Evolutionary conservation across 2,113 vertebrate genomes (phyloP).

Genomic region (Gasterosteus nipponicus): DNA sequence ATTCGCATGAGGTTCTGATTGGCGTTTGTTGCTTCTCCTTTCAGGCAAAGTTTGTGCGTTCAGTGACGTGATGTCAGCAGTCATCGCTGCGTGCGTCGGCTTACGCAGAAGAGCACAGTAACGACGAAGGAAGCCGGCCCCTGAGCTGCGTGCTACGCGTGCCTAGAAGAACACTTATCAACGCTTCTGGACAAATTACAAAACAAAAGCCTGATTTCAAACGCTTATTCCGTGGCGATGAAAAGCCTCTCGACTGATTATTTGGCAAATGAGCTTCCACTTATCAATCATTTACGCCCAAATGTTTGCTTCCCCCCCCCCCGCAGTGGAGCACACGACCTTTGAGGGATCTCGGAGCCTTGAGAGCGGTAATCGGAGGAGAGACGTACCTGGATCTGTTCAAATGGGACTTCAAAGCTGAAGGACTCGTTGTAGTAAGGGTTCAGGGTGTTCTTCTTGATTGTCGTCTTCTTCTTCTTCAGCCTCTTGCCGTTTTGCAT

Average conservation of each 20-base stretch:
- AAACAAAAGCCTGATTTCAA: slow-evolving; percentile 50
- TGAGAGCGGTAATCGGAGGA: not conserved
- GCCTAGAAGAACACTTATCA: slow-evolving; percentile 37
- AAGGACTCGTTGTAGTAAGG: slow-evolving; percentile 99
- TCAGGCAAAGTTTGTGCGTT: slow-evolving; percentile 31
- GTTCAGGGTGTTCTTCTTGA: slow-evolving; percentile 99
- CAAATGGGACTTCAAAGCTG: slow-evolving; percentile 99
- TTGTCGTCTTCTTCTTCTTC: slow-evolving; percentile 99
- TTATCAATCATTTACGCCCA: slow-evolving; percentile 24
- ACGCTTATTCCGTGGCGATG: slow-evolving; percentile 45
- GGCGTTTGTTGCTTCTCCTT: slow-evolving; percentile 36
- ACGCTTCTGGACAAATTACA: slow-evolving; percentile 41
- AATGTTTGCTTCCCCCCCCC: slow-evolving; percentile 7
- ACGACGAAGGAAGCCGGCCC: slow-evolving; percentile 11
- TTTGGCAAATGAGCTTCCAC: slow-evolving; percentile 51
- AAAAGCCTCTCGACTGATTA: slow-evolving; percentile 58
- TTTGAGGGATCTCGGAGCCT: not conserved
- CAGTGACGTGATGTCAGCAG: not conserved
- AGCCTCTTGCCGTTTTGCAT: slow-evolving; percentile 99
- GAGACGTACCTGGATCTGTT: slow-evolving; percentile 96
- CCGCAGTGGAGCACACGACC: not conserved
- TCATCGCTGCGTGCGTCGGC: not conserved
- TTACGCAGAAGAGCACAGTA: slow-evolving; percentile 3
- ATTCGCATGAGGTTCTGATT: slow-evolving; percentile 55
- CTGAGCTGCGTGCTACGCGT: slow-evolving; percentile 20